Base-by-base conservation (phyloP, 1,140 invertebrate genomes). In the Cepaea nemoralis region DNA sequence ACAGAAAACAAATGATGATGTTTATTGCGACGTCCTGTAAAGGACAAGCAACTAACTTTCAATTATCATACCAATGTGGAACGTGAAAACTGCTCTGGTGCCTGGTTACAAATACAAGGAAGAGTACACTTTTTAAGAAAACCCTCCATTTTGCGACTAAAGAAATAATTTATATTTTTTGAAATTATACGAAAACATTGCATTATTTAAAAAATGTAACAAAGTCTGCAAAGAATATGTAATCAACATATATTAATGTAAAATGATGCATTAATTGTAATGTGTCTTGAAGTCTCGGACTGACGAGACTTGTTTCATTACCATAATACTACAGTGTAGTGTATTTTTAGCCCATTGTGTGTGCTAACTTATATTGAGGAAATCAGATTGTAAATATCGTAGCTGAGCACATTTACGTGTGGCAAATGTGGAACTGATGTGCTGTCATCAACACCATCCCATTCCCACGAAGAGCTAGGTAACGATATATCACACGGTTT, bases 271-370 rank as follows among this genome's bases (percentile, higher is more conserved):
- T n/a, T 75, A 2, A 50, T 24, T 19, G 33, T 27, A 42, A 75
- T 3, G 27, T 50, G 6, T 75, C 3, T 19, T 50, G 35, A 75
- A 75, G 48, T 79, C 77, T 79, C 77, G 77, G 31, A 69, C 5
- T n/a, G n/a, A 48, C 77, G 59, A 69, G 63, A 69, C 33, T 22
- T 69, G 45, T 50, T 77, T 74, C 77, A 79, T 79, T 79, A 79
- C 77, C 77, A 79, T 79, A 79, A 79, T 79, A 79, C 77, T 59
- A 19, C 50, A 77, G 33, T 79, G 42, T 79, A 79, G 59, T 42
- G 77, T 79, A 69, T 79, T 67, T 79, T 79, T 79, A 79, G 77
- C 35, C 8, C 19, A 77, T 77, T 77, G 59, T 77, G 76, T 55
- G 50, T 48, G 73, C 22, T 42, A 79, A 45, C 77, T 79, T 79